These are phyloP conservation scores for Amazona vittata DNA, from an alignment of 2,113 vertebrate genomes.

Conservation along the genomic window DNA sequence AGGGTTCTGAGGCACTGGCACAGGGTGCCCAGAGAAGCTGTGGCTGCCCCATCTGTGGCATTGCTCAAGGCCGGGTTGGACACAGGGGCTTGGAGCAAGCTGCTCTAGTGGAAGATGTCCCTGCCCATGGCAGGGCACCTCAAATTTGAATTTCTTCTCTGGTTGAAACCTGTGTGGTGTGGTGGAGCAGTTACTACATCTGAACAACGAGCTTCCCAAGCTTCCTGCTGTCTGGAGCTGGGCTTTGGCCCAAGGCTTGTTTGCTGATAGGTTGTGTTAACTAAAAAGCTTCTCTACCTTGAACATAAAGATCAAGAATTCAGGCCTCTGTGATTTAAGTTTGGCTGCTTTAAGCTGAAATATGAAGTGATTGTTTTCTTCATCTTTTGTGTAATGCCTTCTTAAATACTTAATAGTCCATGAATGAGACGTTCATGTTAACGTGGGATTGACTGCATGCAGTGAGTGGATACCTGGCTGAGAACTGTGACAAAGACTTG, in stretches of 20 bases:
- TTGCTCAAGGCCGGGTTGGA: too few species aligned
- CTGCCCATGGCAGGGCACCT: not conserved
- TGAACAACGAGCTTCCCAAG: not conserved
- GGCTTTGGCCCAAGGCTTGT: not conserved
- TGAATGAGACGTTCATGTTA: not conserved
- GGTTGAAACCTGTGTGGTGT: not conserved
- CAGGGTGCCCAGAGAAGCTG: too few species aligned
- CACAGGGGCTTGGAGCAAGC: too few species aligned
- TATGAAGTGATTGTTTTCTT: not conserved
- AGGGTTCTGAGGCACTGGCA: not conserved
- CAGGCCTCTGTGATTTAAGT: not conserved
- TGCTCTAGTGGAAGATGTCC: too few species aligned
- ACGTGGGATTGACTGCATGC: not conserved
- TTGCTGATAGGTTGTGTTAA: not conserved
- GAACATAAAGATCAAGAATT: not conserved
- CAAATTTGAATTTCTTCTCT: not conserved
- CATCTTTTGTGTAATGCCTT: not conserved
- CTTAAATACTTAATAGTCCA: not conserved
- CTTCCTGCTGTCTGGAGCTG: not conserved
- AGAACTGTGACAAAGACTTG: not conserved
- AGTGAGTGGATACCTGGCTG: fast-evolving
- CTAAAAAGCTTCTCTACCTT: not conserved
- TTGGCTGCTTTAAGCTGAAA: not conserved
- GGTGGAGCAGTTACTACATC: not conserved
- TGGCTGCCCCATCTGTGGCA: too few species aligned